Evolutionary conservation across 2,888 invertebrate genomes (phyloP), one percentile per base, ranked within the genome.

Genomic region (Ornithoptera alexandrae): DNA sequence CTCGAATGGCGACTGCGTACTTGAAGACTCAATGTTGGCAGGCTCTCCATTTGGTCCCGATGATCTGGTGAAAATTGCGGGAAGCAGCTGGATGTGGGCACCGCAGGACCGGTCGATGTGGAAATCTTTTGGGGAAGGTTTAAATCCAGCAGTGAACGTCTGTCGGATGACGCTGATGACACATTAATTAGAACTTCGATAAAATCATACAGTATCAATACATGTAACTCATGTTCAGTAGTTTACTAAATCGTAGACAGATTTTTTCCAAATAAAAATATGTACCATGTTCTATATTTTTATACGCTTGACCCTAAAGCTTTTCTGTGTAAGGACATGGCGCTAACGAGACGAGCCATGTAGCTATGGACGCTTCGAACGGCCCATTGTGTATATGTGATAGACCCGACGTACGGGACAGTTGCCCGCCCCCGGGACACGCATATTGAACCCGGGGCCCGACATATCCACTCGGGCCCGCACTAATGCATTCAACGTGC

Each of bases 401-500:
- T 62, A 62, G 58, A 46, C 20, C 20, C 56, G 22, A 30, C 22
- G 36, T 57, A 65, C 65, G 65, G 65, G 65, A 68, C 68, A 63
- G 58, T 46, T 22, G 39, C 36, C 61, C 57, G 69, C 65, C 65
- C 65, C 46, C 69, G 62, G 69, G 69, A 65, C 57, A 69, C 62
- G 65, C 65, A 61, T 69, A 69, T 65, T 65, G 69, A 65, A 69
- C 50, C 39, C 46, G 53, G 18, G 17, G 17, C 46, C 63, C 50
- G 63, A 63, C 65, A n/a, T 69, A 65, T 65, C 60, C 50, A 46
- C 46, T 65, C 59, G 22, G 46, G 62, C 5, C 39, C 53, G 60
- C 64, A 59, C 57, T 61, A 65, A 65, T 69, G 62, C 69, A 65
- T 69, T 69, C 69, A 69, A n/a, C 24, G 64, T 65, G 61, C 65